These are phyloP conservation scores for Antheraea assamensis DNA, from an alignment of 2,888 invertebrate genomes.

Conservation along the genomic window DNA sequence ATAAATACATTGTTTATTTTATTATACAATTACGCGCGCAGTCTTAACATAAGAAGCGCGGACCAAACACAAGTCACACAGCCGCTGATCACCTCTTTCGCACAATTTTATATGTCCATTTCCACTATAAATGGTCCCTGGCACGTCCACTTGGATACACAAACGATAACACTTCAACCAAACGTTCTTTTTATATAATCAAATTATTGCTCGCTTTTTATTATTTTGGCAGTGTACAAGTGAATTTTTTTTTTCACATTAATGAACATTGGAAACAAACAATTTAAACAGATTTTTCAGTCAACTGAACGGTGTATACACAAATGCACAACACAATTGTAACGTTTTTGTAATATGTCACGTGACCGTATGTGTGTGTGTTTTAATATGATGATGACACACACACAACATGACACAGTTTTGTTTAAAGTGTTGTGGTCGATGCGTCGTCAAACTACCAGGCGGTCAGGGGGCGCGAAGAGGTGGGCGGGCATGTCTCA, in stretches of 20 bases:
- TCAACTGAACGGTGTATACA: background rate
- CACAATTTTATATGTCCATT: conserved; percentile 2
- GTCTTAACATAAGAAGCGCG: conserved; percentile 62
- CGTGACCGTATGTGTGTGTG: background rate
- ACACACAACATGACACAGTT: background rate
- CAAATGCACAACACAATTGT: background rate
- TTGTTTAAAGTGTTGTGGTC: conserved; percentile 11
- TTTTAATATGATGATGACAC: background rate
- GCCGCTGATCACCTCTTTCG: conserved; percentile 5
- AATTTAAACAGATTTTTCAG: background rate
- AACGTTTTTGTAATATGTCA: background rate
- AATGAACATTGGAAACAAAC: background rate
- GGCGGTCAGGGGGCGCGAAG: conserved; percentile 34
- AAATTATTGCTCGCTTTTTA: conserved; percentile 40
- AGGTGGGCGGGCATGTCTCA: conserved; percentile 30
- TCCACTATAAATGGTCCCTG: conserved; percentile 27
- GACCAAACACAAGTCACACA: conserved; percentile 27
- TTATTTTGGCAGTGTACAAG: conserved; percentile 41
- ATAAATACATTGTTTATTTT: conserved; percentile 50
- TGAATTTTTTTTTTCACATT: background rate
- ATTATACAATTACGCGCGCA: conserved; percentile 46
- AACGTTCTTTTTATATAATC: conserved; percentile 12
- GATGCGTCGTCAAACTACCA: conserved; percentile 29
- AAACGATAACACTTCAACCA: background rate
- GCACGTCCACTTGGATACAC: conserved; percentile 20